A percentile compares a stretch with the other conserved stretches of the same genome.
phyloP scores from a whole-genome alignment of 1,140 invertebrate species.

The Microplitis demolitor region DNA sequence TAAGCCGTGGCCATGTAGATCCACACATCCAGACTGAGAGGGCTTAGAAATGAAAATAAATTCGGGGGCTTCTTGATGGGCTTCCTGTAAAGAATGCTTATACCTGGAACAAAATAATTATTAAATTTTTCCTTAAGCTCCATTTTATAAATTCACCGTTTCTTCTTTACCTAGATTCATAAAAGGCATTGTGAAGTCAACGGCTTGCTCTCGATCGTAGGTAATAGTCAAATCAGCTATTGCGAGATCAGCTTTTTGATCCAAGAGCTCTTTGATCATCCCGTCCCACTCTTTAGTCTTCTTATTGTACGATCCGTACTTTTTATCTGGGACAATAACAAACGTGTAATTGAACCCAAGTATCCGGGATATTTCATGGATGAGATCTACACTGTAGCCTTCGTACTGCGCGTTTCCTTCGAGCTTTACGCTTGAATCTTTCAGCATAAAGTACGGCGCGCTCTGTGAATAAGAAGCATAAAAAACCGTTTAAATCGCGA shows the following conservation, averaged over 20 bases:
- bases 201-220: constrained; percentile 85
- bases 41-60: constrained; percentile 92
- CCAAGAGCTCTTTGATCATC: constrained; percentile 89
- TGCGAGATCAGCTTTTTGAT: constrained; percentile 89
- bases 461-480: constrained; percentile 66
- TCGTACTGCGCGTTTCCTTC: constrained; percentile 87
- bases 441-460: constrained; percentile 90
- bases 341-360: constrained; percentile 92
- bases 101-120: constrained; percentile 60
- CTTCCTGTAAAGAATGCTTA: constrained; percentile 91
- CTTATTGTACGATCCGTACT: constrained; percentile 79
- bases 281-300: constrained; percentile 90
- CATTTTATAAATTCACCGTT: neutral
- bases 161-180: constrained; percentile 79
- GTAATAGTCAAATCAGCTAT: constrained; percentile 94
- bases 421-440: constrained; percentile 78
- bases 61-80: constrained; percentile 89
- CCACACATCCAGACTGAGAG: constrained; percentile 92
- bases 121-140: neutral
- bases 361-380: constrained; percentile 85
- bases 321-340: constrained; percentile 77
- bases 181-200: constrained; percentile 95
- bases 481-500: neutral
- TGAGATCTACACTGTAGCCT: constrained; percentile 85
- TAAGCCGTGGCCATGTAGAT: constrained; percentile 95